Conservation (phyloP, 2,797 vertebrate genomes). For the Spinibarbus caldwelli region DNA sequence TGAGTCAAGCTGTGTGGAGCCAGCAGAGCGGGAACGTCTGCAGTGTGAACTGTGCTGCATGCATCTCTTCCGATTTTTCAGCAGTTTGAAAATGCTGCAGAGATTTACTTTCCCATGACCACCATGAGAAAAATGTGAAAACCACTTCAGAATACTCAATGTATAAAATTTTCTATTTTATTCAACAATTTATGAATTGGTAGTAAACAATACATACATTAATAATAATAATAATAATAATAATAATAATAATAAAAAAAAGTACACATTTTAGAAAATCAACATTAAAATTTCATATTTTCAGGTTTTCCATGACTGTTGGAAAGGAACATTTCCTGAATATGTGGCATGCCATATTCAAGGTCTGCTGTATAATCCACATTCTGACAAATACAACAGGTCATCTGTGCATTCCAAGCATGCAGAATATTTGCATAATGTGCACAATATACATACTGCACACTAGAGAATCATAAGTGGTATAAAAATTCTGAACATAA, state of each 20-base stretch:
- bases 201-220: not conserved
- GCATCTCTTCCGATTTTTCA: not conserved
- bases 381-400: too few relatives aligned
- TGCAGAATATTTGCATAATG: too few relatives aligned
- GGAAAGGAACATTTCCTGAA: not conserved
- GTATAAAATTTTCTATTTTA: not conserved
- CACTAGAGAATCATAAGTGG: too few relatives aligned
- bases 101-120: not conserved
- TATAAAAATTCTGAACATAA: too few relatives aligned
- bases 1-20: conserved; percentile 42
- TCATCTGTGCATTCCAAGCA: too few relatives aligned
- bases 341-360: not conserved
- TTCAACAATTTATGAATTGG: not conserved
- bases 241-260: too few relatives aligned
- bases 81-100: conserved; percentile 2
- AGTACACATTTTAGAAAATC: not conserved
- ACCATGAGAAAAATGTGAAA: not conserved
- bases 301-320: not conserved
- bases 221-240: not conserved
- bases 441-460: too few relatives aligned
- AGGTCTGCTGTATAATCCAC: too few relatives aligned
- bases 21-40: not conserved
- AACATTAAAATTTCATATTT: not conserved
- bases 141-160: not conserved
- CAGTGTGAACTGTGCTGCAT: conserved; percentile 19